Base-by-base conservation (phyloP, 2,888 invertebrate genomes). In the Protophormia terraenovae region DNA sequence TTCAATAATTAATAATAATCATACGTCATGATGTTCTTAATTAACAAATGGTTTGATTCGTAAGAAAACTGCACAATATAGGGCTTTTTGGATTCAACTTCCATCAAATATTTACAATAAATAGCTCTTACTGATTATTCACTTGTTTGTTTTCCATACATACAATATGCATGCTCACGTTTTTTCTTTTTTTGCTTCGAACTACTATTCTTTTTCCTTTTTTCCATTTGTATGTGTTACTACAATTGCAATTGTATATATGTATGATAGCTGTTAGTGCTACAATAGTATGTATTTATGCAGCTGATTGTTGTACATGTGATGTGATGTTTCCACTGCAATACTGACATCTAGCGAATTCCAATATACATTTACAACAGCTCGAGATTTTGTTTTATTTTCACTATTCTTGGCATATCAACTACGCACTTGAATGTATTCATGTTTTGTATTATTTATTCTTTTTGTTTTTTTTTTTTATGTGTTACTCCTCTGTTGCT, bases 341-440 rank as follows among this genome's bases (percentile, higher is more conserved):
- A 66, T 71, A 79, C 85, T 82, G 82, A 85, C 84, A 79, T 75
- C 41, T 50, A 75, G 45, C 72, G 81, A 81, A 81, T 79, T 82
- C 24, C 71, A 71, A 71, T 71, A 79, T 75, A 69, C 62, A 60
- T 77, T 64, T 66, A 71, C 24, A 75, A 75, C 67, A 67, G 38
- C 67, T 64, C 50, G 35, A 35, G 22, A 50, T 76, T 66, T 64
- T 27, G 7, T 69, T 32, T 75, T 71, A 14, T 75, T 32, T 62
- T 47, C 53, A 41, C 29, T 55, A 55, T 45, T 82, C 27, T 35
- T 71, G 55, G 10, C 55, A 60, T 71, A 71, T 76, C 62, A 71
- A 41, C 55, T 64, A 22, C 64, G 58, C 27, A 45, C 69, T 64
- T 73, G 55, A 66, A 66, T 66, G 58, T 73, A 62, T 62, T 71